phyloP scores from a whole-genome alignment of 2,113 vertebrate species.

The Rhea americana region DNA sequence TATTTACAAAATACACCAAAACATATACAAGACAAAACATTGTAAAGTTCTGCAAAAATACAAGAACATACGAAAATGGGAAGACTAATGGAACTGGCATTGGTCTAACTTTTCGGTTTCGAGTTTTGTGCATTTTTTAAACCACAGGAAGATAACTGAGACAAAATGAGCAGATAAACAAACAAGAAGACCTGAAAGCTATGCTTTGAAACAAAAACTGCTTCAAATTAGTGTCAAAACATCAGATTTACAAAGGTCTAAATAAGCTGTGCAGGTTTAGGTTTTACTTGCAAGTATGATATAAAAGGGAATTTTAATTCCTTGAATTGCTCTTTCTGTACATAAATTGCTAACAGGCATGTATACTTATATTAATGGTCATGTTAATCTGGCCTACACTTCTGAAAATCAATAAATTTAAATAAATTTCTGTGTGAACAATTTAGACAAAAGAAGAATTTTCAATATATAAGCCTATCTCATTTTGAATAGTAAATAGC shows the following conservation, averaged over 20 bases:
- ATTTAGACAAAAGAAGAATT: slow-evolving; percentile 43
- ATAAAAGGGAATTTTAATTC: background rate
- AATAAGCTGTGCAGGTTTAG: background rate
- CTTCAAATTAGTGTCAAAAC: background rate
- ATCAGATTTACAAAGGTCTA: background rate
- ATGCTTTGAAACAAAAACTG: background rate
- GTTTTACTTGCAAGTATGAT: background rate
- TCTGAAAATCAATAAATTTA: background rate
- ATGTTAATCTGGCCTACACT: background rate
- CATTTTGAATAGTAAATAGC: slow-evolving; percentile 46
- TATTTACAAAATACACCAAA: background rate
- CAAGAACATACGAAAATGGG: background rate
- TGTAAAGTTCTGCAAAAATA: background rate
- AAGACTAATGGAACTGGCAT: background rate
- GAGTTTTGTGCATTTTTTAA: background rate
- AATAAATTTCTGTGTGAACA: slow-evolving; percentile 19
- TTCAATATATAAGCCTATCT: slow-evolving; percentile 34
- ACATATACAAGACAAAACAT: background rate
- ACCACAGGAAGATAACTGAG: background rate
- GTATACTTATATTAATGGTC: background rate
- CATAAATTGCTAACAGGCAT: background rate
- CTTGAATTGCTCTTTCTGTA: background rate
- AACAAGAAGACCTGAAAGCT: background rate
- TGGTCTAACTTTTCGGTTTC: background rate
- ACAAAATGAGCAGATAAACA: background rate